Evolutionary conservation across 2,113 vertebrate species (phyloP), one percentile per base, ranked within the genome.

Genomic region (Hyla sarda): DNA sequence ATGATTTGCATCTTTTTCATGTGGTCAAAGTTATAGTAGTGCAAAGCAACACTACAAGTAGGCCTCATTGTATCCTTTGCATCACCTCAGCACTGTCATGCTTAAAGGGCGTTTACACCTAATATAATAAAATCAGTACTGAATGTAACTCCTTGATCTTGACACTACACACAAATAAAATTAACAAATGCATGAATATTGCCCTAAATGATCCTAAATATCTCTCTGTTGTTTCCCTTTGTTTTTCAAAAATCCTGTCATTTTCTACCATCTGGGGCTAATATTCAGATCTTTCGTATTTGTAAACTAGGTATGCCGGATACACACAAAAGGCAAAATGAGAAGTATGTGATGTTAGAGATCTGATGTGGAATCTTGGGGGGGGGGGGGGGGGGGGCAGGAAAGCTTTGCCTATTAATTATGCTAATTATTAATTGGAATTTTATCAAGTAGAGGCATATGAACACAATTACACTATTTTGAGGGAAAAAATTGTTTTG

Each of bases 361-460:
- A 56, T 58, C 76, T 79, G 37, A 60, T 41, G n/a, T 8, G 32
- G 12, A 47, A 37, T 82, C 19, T 47, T 69, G 45, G 10, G 72
- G 69, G 67, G 37, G 69, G 50, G 32, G 19, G 50, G 50, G 45
- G 10, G 72, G 69, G 67, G 37, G 69, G 50, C 45, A 19, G 19
- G 19, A n/a, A 60, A 82, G 30, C 77, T 56, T 58, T 87, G 67
- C 54, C 12, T 81, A 82, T 86, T 86, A 87, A 87, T 81, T 81
- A 87, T 87, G 85, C 78, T 74, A 82, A 87, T 81, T 82, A 87
- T 74, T 87, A 82, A 82, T 87, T 87, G 84, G 84, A 86, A 82
- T 87, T 87, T 87, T 87, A 87, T 87, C 85, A 87, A 13, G 65
- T 28, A 48, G 37, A 80, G 50, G 65, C 76, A 60, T n/a, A 47